phyloP scores from a whole-genome alignment of 1,140 invertebrate genomes.

The Hyles vespertilio region DNA sequence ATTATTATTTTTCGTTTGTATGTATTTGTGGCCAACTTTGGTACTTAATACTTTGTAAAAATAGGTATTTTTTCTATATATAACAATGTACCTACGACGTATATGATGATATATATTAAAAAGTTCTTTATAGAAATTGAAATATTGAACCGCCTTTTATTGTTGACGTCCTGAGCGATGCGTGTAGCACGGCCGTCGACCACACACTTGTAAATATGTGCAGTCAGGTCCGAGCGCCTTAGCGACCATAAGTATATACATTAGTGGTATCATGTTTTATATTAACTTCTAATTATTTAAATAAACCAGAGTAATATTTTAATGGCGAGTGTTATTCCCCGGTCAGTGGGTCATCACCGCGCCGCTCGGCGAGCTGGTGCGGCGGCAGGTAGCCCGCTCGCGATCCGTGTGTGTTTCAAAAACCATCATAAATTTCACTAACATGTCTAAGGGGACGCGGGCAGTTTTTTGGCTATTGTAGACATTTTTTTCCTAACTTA shows the following conservation, averaged over 20 bases:
- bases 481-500: too few relatives aligned
- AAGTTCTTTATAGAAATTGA: conserved; percentile 65
- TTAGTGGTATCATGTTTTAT: conserved; percentile 70
- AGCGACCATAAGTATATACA: conserved; percentile 63
- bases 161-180: conserved; percentile 30
- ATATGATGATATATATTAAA: conserved; percentile 69
- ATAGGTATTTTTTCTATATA: conserved; percentile 73
- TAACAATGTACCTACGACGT: conserved; percentile 69
- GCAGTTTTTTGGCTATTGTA: too few relatives aligned
- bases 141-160: conserved; percentile 60
- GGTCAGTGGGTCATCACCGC: conserved; percentile 32
- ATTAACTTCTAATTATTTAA: conserved; percentile 71
- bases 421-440: too few relatives aligned
- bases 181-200: too few relatives aligned
- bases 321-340: conserved; percentile 61
- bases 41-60: conserved; percentile 71
- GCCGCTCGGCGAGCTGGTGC: neutral
- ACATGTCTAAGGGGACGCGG: too few relatives aligned
- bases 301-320: conserved; percentile 73
- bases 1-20: conserved; percentile 71
- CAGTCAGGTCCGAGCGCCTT: conserved; percentile 23
- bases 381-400: conserved; percentile 3
- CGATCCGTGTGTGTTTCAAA: too few relatives aligned
- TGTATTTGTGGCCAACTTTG: conserved; percentile 72
- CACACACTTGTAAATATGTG: conserved; percentile 14